phyloP scores from a whole-genome alignment of 2,797 vertebrate species.

The Chanos chanos region DNA sequence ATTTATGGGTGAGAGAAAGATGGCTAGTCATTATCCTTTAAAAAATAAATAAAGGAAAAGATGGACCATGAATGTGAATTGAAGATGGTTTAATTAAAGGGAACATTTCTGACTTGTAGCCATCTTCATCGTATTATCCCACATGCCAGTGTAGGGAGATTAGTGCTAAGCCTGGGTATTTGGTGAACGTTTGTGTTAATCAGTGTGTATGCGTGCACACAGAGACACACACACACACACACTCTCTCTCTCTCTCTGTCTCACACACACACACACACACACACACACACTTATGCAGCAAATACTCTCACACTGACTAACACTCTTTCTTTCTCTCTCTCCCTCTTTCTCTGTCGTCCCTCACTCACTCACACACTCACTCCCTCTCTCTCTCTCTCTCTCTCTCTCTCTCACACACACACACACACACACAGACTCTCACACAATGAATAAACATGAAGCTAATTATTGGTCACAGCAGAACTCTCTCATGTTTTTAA shows the following conservation, averaged over 20 bases:
- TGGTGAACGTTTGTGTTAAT: conserved; percentile 55
- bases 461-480: conserved; percentile 24
- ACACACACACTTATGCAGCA: conserved; percentile 4
- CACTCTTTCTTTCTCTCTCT: not conserved
- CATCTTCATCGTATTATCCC: conserved; percentile 45
- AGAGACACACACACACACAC: conserved; percentile 30
- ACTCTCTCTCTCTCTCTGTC: conserved; percentile 35
- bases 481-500: conserved; percentile 60
- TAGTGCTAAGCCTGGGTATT: conserved; percentile 59
- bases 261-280: not conserved
- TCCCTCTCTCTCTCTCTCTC: not conserved
- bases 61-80: conserved; percentile 26
- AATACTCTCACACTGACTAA: not conserved
- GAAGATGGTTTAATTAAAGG: conserved; percentile 40
- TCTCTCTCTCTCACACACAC: conserved; percentile 25
- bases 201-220: not conserved
- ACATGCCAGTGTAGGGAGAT: conserved; percentile 59
- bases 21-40: conserved; percentile 34
- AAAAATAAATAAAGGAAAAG: conserved; percentile 2
- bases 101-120: conserved; percentile 47
- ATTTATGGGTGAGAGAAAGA: conserved; percentile 48
- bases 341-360: conserved; percentile 11
- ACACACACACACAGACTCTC: conserved; percentile 1
- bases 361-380: conserved; percentile 27
- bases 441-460: conserved; percentile 53